These are phyloP conservation scores for Microcaecilia unicolor DNA, from an alignment of 2,797 vertebrate species.

Conservation along the genomic window DNA sequence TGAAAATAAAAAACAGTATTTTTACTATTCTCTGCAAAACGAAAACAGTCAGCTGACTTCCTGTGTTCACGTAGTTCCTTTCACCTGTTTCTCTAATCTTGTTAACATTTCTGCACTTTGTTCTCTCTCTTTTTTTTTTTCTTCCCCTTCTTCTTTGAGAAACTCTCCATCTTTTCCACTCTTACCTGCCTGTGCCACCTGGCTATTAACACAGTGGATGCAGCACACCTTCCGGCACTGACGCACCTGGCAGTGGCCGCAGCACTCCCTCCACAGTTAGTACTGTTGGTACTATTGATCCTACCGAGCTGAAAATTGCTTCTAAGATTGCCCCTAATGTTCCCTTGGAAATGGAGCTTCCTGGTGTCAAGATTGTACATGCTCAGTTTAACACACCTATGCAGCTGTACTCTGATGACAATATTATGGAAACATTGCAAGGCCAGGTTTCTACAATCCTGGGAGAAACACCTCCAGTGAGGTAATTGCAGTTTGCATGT, in stretches of 20 bases:
- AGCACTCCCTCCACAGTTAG: constrained; percentile 58
- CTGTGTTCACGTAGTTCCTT: not conserved
- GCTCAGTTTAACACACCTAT: constrained; percentile 68
- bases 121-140: constrained; percentile 29
- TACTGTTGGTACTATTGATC: constrained; percentile 57
- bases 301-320: constrained; percentile 53
- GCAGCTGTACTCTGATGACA: constrained; percentile 70
- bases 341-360: constrained; percentile 65
- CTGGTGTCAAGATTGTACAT: constrained; percentile 63
- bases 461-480: constrained; percentile 53
- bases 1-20: no score
- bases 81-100: constrained; percentile 13
- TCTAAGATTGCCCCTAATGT: constrained; percentile 63
- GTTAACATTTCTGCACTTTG: constrained; percentile 32
- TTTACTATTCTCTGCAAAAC: no score
- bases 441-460: constrained; percentile 68
- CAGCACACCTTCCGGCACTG: constrained; percentile 58
- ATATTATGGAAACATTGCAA: constrained; percentile 68
- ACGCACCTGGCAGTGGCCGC: constrained; percentile 55
- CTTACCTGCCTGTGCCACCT: constrained; percentile 7
- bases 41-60: no score
- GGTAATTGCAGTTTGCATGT: no score
- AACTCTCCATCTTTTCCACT: constrained; percentile 1
- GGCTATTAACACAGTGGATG: constrained; percentile 49
- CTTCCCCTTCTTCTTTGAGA: not conserved